phyloP scores from a whole-genome alignment of 2,888 invertebrate species.

The Cephus pulcher region DNA sequence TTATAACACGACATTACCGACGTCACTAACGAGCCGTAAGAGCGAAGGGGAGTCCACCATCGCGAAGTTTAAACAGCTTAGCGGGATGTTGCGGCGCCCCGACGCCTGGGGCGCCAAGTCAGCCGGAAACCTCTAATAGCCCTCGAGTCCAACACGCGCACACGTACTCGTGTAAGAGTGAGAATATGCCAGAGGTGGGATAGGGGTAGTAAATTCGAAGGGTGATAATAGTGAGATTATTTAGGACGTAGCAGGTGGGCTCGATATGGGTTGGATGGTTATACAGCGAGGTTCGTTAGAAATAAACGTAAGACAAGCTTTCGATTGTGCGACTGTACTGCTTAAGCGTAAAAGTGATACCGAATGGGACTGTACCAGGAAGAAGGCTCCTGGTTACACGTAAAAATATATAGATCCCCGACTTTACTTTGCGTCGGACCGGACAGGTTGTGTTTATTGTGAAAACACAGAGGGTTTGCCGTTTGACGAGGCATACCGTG shows the following conservation, averaged over 20 bases:
- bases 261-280: neutral
- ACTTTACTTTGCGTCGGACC: conserved; percentile 47
- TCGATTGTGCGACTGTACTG: neutral
- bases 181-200: neutral
- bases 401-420: conserved; percentile 14
- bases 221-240: neutral
- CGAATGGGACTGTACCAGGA: neutral
- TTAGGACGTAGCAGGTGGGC: neutral
- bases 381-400: neutral
- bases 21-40: conserved; percentile 43
- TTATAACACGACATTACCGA: conserved; percentile 27
- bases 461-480: conserved; percentile 51
- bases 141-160: conserved; percentile 32
- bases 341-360: neutral
- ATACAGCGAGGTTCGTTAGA: neutral
- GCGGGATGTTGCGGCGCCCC: conserved; percentile 61
- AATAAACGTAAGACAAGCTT: neutral
- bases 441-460: conserved; percentile 63
- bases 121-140: conserved; percentile 65
- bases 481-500: conserved; percentile 23
- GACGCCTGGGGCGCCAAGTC: conserved; percentile 59
- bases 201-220: neutral
- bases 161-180: neutral
- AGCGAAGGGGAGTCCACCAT: conserved; percentile 34
- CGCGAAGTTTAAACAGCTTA: conserved; percentile 61